Percentiles rank a stretch among this genome's conserved stretches.
phyloP scores from a whole-genome alignment of 2,888 invertebrate genomes.

The Sepioteuthis lessoniana region DNA sequence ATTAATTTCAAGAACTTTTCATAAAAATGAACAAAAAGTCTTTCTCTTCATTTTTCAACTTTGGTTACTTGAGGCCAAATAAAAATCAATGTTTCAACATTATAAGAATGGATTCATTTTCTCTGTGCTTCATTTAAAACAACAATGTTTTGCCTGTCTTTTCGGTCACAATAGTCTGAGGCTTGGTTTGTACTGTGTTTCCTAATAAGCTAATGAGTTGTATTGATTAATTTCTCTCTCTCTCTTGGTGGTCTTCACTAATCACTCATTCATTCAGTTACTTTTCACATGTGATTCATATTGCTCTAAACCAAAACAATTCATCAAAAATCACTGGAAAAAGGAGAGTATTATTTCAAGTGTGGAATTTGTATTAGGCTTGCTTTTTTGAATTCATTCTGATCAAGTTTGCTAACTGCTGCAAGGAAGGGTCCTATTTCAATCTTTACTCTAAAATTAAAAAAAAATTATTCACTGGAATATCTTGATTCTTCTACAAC shows the following conservation, averaged over 20 bases:
- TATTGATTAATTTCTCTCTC: background rate
- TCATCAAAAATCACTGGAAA: background rate
- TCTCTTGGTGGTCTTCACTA: background rate
- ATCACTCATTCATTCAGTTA: background rate
- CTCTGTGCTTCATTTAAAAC: background rate
- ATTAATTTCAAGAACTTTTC: background rate
- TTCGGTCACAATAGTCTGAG: background rate
- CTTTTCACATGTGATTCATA: background rate
- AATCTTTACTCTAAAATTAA: background rate
- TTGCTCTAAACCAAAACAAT: background rate
- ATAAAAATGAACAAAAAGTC: background rate
- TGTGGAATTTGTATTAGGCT: background rate
- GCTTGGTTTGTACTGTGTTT: background rate
- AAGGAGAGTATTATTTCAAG: background rate
- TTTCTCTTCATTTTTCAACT: background rate
- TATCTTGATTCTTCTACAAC: background rate
- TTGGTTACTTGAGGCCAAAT: background rate
- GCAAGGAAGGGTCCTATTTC: background rate
- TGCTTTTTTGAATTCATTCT: background rate
- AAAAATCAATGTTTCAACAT: background rate
- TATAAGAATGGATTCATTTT: background rate
- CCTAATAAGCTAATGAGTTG: conserved; percentile 33
- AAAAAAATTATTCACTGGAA: background rate
- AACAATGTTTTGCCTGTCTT: conserved; percentile 18
- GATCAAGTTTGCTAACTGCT: background rate